Base-by-base conservation (phyloP, 2,888 invertebrate species). In the Platerodrilus igneus region DNA sequence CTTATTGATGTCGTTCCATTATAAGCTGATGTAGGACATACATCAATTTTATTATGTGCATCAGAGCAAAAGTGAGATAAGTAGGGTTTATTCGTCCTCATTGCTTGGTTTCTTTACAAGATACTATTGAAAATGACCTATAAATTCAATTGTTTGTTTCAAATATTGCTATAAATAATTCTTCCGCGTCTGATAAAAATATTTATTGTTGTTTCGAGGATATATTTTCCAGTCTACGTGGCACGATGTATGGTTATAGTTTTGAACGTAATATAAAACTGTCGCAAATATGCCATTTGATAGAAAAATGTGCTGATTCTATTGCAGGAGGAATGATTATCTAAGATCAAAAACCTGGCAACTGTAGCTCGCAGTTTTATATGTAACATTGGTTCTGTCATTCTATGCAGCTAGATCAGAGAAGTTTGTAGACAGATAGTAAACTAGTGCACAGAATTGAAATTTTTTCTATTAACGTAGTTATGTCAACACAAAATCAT, bases 41-140 rank as follows among this genome's bases (percentile, higher is more conserved):
- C 30, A 41, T 41, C 41, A 41, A 23, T 41, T 50, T 50, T 45
- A 47, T 47, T 46, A 26, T 22, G 37, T 32, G 43, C 47, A 45
- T 50, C 42, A 45, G 38, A 30, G 35, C 40, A 42, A 45, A 47
- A 47, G 45, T 40, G 40, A 45, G 46, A 51, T 50, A 47, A 48
- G 46, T 47, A 38, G 26, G 38, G 38, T 29, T 33, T 35, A 35
- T 43, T 43, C 34, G 39, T 20, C 35, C 31, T 31, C 20, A 32
- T 35, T 43, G 38, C 38, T 20, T 21, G 17, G 30, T 36, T 43
- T 28, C 37, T 31, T 31, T 35, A 22, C 38, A 35, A n/a, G 38
- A 38, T 27, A 35, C 35, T 25, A 43, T 39, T 43, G 35, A 43
- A 38, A 35, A 22, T 29, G 30, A 31, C 36, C 38, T 18, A 38